These are phyloP conservation scores for Oreamnos americanus DNA, from an alignment of 2,113 vertebrate genomes.

Conservation along the genomic window DNA sequence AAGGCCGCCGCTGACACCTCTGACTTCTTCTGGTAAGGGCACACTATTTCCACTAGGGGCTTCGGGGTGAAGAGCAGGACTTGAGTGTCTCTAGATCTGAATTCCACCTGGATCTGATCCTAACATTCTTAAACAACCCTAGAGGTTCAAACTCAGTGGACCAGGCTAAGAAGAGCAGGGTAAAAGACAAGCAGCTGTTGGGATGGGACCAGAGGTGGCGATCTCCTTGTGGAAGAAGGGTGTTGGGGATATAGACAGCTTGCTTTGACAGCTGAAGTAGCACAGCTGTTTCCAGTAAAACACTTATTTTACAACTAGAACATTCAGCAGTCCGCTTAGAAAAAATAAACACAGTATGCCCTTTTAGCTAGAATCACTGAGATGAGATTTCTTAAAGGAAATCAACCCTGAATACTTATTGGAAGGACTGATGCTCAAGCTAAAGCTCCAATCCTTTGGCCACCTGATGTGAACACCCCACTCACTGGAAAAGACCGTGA, in stretches of 20 bases:
- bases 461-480: neutral
- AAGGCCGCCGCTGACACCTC: neutral
- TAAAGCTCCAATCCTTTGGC: neutral
- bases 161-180: neutral
- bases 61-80: neutral
- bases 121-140: neutral
- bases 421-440: neutral
- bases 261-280: neutral
- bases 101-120: neutral
- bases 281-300: neutral
- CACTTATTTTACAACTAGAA: neutral
- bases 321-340: neutral
- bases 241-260: neutral
- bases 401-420: neutral
- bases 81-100: neutral
- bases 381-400: neutral
- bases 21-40: fast-evolving
- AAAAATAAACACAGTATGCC: neutral
- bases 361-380: neutral
- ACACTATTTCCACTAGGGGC: fast-evolving
- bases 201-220: neutral
- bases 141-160: neutral
- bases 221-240: neutral
- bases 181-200: neutral
- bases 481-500: neutral